Percentiles rank a stretch among this genome's conserved stretches.
Conservation (phyloP, 2,113 vertebrate species). For the Saimiri boliviensis region DNA sequence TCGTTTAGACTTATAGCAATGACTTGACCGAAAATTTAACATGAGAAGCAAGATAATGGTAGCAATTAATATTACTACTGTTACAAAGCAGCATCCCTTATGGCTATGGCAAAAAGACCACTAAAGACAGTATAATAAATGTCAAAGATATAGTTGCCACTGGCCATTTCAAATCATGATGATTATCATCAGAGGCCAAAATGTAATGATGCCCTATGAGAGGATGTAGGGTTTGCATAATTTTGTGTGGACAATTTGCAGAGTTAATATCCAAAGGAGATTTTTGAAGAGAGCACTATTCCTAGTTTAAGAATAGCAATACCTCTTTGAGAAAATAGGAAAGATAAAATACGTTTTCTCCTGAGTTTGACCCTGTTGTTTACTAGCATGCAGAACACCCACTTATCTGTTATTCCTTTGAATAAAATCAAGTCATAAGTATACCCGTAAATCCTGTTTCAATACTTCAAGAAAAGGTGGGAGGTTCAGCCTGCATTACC, state of each 20-base stretch:
- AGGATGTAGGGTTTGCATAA: conserved; percentile 25
- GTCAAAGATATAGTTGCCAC: conserved; percentile 55
- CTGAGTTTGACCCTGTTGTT: not conserved
- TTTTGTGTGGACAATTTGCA: conserved; percentile 36
- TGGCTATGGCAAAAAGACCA: conserved; percentile 48
- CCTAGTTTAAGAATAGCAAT: not conserved
- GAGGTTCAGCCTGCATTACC: not conserved
- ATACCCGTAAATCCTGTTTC: not conserved
- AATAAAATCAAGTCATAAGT: not conserved
- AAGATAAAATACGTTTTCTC: not conserved
- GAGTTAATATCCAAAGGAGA: conserved; percentile 31
- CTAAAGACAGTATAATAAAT: conserved; percentile 55
- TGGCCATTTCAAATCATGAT: conserved; percentile 53
- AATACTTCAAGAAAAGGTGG: not conserved
- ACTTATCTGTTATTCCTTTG: not conserved
- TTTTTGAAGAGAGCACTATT: not conserved
- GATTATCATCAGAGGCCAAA: conserved; percentile 35
- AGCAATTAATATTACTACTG: conserved; percentile 69
- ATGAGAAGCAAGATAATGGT: conserved; percentile 62
- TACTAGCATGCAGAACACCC: not conserved
- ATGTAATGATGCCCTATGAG: conserved; percentile 56
- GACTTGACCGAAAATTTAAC: conserved; percentile 66
- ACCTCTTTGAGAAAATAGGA: conserved; percentile 9
- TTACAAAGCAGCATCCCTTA: conserved; percentile 53
- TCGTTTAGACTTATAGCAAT: conserved; percentile 51